phyloP scores from a whole-genome alignment of 2,113 vertebrate genomes.

The Ochotona curzoniae region DNA sequence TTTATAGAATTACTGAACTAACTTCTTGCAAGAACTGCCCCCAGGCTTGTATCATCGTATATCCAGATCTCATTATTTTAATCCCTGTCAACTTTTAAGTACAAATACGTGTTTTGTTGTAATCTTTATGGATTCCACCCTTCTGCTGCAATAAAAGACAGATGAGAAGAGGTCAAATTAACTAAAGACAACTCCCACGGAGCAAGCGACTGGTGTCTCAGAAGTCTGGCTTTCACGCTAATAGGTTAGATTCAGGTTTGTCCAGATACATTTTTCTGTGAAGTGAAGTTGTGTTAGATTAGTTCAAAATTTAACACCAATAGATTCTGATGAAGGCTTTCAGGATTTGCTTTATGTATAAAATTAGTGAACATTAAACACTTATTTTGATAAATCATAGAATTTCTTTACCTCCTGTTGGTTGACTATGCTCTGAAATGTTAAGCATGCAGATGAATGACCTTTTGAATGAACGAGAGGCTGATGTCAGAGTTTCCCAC shows the following conservation, averaged over 20 bases:
- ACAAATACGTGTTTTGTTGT: not conserved
- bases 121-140: not conserved
- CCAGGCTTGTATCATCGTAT: not conserved
- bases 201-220: not conserved
- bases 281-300: not conserved
- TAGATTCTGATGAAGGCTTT: not conserved
- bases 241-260: not conserved
- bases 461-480: slow-evolving; percentile 15
- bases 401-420: not conserved
- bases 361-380: not conserved
- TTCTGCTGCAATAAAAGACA: not conserved
- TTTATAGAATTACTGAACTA: not conserved
- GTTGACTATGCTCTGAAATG: not conserved
- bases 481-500: not conserved
- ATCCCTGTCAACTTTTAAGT: not conserved
- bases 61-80: not conserved
- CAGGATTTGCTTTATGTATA: not conserved
- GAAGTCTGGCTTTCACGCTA: not conserved
- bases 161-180: not conserved
- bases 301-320: slow-evolving; percentile 5
- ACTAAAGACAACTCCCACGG: not conserved
- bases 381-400: not conserved
- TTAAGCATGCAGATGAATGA: not conserved
- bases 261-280: not conserved
- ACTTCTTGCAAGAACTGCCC: not conserved